Base-by-base conservation (phyloP, 1,140 invertebrate species). In the Dreissena rostriformis region DNA sequence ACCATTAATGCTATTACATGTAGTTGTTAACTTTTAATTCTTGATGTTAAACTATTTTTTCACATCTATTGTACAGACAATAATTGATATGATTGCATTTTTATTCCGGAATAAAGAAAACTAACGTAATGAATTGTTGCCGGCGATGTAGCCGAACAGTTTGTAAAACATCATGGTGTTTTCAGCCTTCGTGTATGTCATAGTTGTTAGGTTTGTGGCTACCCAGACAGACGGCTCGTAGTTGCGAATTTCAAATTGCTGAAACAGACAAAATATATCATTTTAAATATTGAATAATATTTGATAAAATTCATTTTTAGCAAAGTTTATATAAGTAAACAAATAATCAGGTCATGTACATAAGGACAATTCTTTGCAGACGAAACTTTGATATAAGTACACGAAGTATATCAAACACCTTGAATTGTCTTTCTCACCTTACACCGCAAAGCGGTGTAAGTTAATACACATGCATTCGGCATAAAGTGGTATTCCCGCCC, bases 121-220 rank as follows among this genome's bases (percentile, higher is more conserved):
- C 87, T 87, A 66, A 87, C 87, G 70, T 86, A 52, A 22, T 12
- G 81, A 79, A 77, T 92, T 92, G 52, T 89, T 90, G 63, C 91
- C 91, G 51, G 90, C 88, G 28, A 92, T 92, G 72, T 91, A 92
- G 39, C 90, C 86, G 82, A 92, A 92, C 22, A 92, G 86, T 72
- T 84, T 91, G 52, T 87, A 75, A 65, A 92, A 92, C 85, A 89
- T 87, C 19, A 85, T 61, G 28, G 72, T 86, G n/a, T 76, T 82
- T 22, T 84, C 74, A 11, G 81, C 65, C 5, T 85, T 68, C 19
- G 88, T 87, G 17, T 81, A 87, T 22, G 87, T 83, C 49, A 88
- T 89, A 2, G 88, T 82, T 12, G 85, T 67, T 51, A 89, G 66
- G 19, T 87, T 75, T 17, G 90, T 93, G 14, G 86, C 88, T 11